Base-by-base conservation (phyloP, 1,140 invertebrate genomes). In the Plectrocnemia conspersa region DNA sequence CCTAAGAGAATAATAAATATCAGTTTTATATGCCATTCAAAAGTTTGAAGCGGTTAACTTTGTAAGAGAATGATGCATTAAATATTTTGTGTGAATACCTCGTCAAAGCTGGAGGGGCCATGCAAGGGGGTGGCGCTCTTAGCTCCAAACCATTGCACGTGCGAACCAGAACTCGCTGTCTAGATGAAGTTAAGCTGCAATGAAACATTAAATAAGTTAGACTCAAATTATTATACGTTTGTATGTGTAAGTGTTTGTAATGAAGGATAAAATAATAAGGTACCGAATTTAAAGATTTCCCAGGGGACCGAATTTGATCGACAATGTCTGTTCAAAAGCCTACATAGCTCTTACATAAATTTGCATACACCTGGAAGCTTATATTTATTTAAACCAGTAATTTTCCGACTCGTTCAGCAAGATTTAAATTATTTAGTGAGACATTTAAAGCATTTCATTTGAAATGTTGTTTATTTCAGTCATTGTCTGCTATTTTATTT, bases 61-160 rank as follows among this genome's bases (percentile, higher is more conserved):
- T 5, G 35, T 38, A 38, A 13, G 15, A 7, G 18, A 38, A 38
- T 13, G 11, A 38, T 15, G n/a, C n/a, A n/a, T n/a, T n/a, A n/a
- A n/a, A n/a, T n/a, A n/a, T n/a, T n/a, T n/a, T n/a, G n/a, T n/a
- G n/a, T n/a, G n/a, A n/a, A n/a, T 52, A 58, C 59, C 59, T 54
- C 15, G 54, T 54, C 1, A 62, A 72, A 2, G 74, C 72, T 16
- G 76, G 71, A 15, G 71, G 69, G 54, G 77, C 75, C 6, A 72
- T 71, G 60, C 73, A 75, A 27, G 73, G 65, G 10, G 72, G 65
- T 2, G 79, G 73, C 55, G 88, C 86, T 63, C 85, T 74, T 23
- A 88, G 72, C 65, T 90, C 88, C 33, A 89, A 75, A 38, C 87
- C 88, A 63, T 89, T 89, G 66, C 85, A 89, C 16, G 88, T 89